Base-by-base conservation (phyloP, 2,888 invertebrate genomes). In the Apamea epomidion region DNA sequence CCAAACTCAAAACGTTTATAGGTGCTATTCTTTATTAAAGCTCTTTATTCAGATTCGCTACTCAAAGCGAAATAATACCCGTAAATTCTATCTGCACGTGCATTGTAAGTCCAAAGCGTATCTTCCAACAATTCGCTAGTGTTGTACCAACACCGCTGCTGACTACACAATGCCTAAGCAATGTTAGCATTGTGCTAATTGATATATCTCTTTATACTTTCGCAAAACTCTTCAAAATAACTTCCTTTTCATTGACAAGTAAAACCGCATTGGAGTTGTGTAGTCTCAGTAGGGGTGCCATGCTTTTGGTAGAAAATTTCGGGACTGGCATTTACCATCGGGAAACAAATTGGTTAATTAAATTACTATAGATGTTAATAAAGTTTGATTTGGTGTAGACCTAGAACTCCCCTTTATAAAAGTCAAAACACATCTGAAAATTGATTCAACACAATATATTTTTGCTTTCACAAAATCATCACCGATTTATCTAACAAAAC, bases 221-320 rank as follows among this genome's bases (percentile, higher is more conserved):
- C 88, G 92, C 94, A 93, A 94, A 94, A 93, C 94, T 91, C 91
- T 91, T 89, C 88, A 92, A 93, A 94, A 94, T 94, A 94, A 96
- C 96, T 96, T 96, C 96, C 96, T 96, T 92, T 93, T 92, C 94
- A 94, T 96, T 96, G 94, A 93, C 88, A 89, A 86, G 65, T 84
- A 84, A 92, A 94, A 95, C 94, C 94, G 93, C 95, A 94, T 89
- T 78, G 54, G 51, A 84, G 79, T 78, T 84, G 79, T 85, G 70
- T 80, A 85, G 78, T 80, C 81, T 81, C 81, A 42, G 81, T 88
- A 88, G 86, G 73, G 76, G 45, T 14, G n/a, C 83, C 76, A 74
- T 75, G 58, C 1, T 71, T 71, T 78, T 45, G 1, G 25, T 32
- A n/a, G 16, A 14, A 60, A 74, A 48, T 48, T 18, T 32, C 6